Conservation (phyloP, 1,140 invertebrate species). For the Sarcophaga bullata region DNA sequence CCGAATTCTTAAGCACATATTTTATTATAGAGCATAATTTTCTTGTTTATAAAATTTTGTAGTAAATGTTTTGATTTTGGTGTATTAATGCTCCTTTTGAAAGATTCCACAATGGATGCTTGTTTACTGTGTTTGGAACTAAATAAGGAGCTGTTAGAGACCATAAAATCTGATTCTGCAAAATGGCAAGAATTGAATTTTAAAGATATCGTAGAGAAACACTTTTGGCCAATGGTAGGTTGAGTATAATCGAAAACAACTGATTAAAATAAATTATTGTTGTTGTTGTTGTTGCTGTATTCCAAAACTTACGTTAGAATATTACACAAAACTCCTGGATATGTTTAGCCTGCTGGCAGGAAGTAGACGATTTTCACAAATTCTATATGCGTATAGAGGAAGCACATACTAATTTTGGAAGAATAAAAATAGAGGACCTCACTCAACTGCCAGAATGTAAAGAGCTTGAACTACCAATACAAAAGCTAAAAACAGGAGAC, state of each 20-base stretch:
- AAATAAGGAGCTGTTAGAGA: not conserved
- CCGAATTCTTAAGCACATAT: not conserved
- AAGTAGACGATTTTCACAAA: slow-evolving; percentile 20
- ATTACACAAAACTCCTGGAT: not conserved
- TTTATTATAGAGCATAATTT: not conserved
- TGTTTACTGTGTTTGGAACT: slow-evolving; percentile 32
- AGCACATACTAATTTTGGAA: not conserved
- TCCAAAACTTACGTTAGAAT: not conserved
- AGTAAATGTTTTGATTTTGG: not conserved
- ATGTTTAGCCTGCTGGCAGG: slow-evolving; percentile 2
- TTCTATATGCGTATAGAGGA: slow-evolving; percentile 18
- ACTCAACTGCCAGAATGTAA: not conserved
- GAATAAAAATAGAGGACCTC: not conserved
- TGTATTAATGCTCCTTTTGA: not conserved
- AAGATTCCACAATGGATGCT: not conserved
- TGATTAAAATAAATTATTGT: no score
- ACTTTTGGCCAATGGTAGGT: slow-evolving; percentile 29
- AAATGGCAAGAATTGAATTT: slow-evolving; percentile 20
- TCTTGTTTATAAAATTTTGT: not conserved
- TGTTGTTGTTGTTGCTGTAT: not conserved
- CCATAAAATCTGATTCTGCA: not conserved
- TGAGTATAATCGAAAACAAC: no score
- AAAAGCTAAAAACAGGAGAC: not conserved
- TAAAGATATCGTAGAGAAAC: not conserved
- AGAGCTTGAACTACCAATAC: not conserved